Evolutionary conservation across 2,113 vertebrate genomes (phyloP), one percentile per base, ranked within the genome.

Genomic region (Silurus meridionalis): DNA sequence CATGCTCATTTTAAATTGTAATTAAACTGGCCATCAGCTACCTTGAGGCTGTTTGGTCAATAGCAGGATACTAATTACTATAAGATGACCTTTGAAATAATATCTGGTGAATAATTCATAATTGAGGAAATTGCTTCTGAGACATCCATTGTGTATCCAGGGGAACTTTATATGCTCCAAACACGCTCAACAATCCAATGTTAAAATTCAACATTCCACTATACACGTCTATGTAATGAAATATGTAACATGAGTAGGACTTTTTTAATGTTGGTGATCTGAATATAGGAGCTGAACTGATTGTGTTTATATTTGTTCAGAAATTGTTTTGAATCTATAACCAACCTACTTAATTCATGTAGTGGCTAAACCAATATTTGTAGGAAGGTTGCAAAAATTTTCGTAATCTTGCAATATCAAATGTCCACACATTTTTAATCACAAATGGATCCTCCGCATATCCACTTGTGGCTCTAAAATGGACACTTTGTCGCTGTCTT

Each of bases 61-160:
- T 94, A 95, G 94, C 95, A 93, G 94, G 95, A 87, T 94, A 95
- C 94, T 96, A 96, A 96, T 96, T 95, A 95, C 93, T 94, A 93
- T 93, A 94, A 95, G 93, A 95, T 95, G 95, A 96, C 95, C 95
- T 96, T 96, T 96, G 91, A 89, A 95, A 94, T 95, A 96, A 96
- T 95, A 95, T 95, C 93, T 93, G 87, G 93, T 96, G 95, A 95
- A 96, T 95, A 93, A 96, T 96, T 96, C 95, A 96, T 95, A 92
- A 90, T 94, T 93, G 89, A 90, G 92, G 90, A 94, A 93, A 93
- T 93, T 92, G 94, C 93, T 94, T 93, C 90, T 48, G 93, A 95
- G 94, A 95, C 90, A 92, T 90, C 88, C 82, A 90, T 91, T 91
- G 80, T 89, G 93, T 91, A 91, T 94, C 90, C 90, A 90, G 91